Conservation (phyloP, 2,888 invertebrate species). For the Saturnia pavonia region DNA sequence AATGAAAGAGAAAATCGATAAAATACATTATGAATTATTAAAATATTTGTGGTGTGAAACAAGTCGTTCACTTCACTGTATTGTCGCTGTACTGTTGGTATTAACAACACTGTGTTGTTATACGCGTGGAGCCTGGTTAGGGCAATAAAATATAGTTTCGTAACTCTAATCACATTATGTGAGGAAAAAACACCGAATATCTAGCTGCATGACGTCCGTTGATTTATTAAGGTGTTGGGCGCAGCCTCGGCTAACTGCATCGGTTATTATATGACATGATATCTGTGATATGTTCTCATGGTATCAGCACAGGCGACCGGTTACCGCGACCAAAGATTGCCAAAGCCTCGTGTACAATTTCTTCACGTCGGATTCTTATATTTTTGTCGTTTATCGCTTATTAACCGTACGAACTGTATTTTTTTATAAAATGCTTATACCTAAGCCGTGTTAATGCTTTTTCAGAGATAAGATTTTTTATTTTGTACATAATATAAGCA, state of each 20-base stretch:
- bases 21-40: not conserved
- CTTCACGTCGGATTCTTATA: not conserved
- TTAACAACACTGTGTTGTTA: slow-evolving; percentile 1
- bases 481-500: too few species aligned
- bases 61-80: too few species aligned
- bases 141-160: slow-evolving; percentile 62
- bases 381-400: not conserved
- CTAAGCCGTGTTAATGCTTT: not conserved
- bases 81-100: not conserved
- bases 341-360: slow-evolving; percentile 4
- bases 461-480: too few species aligned
- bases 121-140: slow-evolving; percentile 23
- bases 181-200: slow-evolving; percentile 50
- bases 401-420: not conserved
- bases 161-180: slow-evolving; percentile 60
- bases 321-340: slow-evolving; percentile 1
- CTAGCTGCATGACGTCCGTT: slow-evolving; percentile 56
- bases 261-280: slow-evolving; percentile 17
- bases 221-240: slow-evolving; percentile 44
- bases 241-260: slow-evolving; percentile 23
- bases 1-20: slow-evolving; percentile 4
- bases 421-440: not conserved
- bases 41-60: not conserved
- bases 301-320: slow-evolving; percentile 5
- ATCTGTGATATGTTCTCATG: slow-evolving; percentile 8